Percentiles rank a stretch among this genome's conserved stretches.
These are phyloP conservation scores for Pelodytes ibericus DNA, from an alignment of 2,797 vertebrate genomes.

Conservation along the genomic window DNA sequence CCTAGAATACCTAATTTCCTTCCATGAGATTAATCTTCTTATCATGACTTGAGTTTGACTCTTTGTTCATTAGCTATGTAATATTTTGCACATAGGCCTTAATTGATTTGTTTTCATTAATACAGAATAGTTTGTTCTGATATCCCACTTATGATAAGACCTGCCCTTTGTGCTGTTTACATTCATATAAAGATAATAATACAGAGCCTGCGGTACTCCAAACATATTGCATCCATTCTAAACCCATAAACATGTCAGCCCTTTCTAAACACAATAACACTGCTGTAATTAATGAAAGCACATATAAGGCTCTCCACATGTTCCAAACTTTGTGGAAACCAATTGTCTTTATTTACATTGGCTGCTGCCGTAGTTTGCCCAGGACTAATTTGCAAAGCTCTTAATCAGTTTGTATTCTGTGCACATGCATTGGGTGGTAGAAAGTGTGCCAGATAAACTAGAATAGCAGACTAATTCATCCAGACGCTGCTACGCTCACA, in stretches of 20 bases:
- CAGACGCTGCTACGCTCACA: too few relatives aligned
- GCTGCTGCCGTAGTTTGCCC: not conserved
- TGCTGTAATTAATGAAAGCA: not conserved
- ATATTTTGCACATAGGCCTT: too few relatives aligned
- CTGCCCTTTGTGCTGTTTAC: not conserved
- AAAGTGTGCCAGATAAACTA: not conserved
- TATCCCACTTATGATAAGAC: not conserved
- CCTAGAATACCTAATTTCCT: too few relatives aligned
- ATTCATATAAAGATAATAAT: not conserved
- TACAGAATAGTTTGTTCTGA: too few relatives aligned
- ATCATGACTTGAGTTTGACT: too few relatives aligned
- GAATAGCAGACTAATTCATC: too few relatives aligned
- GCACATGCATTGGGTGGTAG: not conserved
- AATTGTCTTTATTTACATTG: not conserved
- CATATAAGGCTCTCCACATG: not conserved
- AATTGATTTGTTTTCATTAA: too few relatives aligned
- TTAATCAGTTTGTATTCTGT: not conserved
- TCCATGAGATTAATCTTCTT: too few relatives aligned
- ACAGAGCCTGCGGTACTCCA: too few relatives aligned
- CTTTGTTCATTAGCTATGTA: too few relatives aligned
- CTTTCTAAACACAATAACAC: not conserved
- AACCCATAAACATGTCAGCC: not conserved
- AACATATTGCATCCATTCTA: not conserved
- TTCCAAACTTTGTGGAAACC: not conserved
- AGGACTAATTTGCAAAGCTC: not conserved